Conservation (phyloP, 2,888 invertebrate species). For the Meandrusa payeni region DNA sequence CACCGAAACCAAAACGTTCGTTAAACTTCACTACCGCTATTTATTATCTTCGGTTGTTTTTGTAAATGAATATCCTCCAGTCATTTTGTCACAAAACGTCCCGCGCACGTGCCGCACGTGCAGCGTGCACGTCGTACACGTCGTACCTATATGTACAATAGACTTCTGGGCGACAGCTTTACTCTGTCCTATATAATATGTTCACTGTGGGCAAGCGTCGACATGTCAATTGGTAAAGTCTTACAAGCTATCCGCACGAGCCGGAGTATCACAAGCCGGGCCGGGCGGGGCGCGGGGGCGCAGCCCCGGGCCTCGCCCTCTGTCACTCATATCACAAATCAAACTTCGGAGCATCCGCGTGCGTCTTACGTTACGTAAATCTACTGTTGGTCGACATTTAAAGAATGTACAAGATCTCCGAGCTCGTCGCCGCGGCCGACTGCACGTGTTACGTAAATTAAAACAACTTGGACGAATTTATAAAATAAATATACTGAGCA, state of each 20-base stretch:
- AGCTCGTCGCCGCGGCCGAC: too few relatives aligned
- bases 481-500: constrained; percentile 56
- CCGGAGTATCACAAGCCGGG: constrained; percentile 41
- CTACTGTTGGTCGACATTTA: constrained; percentile 71
- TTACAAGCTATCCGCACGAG: constrained; percentile 39
- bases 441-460: constrained; percentile 18
- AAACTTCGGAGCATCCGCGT: constrained; percentile 70
- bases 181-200: constrained; percentile 47
- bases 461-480: constrained; percentile 34
- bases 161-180: constrained; percentile 63
- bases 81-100: too few relatives aligned
- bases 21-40: constrained; percentile 52
- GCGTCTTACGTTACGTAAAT: too few relatives aligned
- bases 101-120: too few relatives aligned
- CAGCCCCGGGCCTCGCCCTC: too few relatives aligned
- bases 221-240: constrained; percentile 44
- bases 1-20: constrained; percentile 23
- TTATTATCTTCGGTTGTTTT: constrained; percentile 69
- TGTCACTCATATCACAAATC: constrained; percentile 65
- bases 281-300: constrained; percentile 32
- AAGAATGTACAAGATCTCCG: constrained; percentile 22
- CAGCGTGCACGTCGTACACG: too few relatives aligned
- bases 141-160: constrained; percentile 74
- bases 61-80: constrained; percentile 65
- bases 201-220: constrained; percentile 68